Evolutionary conservation across 1,140 invertebrate genomes (phyloP).

Genomic region (Batillaria attramentaria): DNA sequence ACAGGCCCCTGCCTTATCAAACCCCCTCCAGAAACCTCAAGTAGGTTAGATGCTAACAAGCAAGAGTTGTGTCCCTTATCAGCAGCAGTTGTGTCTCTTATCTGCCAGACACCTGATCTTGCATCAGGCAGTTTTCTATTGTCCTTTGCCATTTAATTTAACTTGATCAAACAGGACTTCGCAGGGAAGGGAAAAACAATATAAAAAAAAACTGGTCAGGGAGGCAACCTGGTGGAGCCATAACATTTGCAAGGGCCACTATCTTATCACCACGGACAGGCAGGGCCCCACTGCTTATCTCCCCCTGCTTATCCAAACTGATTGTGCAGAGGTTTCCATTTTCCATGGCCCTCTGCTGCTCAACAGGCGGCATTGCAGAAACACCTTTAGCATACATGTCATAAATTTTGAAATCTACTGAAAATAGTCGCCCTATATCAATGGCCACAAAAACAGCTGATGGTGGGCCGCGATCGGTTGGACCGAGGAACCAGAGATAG

Average conservation of each 20-base stretch:
- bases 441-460: constrained; percentile 3
- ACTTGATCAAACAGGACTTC: constrained; percentile 15
- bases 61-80: constrained; percentile 27
- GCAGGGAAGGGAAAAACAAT: neutral
- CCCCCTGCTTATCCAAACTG: neutral
- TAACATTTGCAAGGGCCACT: constrained; percentile 21
- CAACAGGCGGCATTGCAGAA: neutral
- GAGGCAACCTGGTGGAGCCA: no score
- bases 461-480: constrained; percentile 20
- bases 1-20: constrained; percentile 1
- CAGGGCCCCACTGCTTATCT: constrained; percentile 9
- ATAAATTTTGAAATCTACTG: constrained; percentile 30
- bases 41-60: constrained; percentile 30
- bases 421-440: constrained; percentile 25
- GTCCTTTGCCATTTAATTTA: constrained; percentile 36
- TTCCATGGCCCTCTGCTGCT: constrained; percentile 6
- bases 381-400: constrained; percentile 27
- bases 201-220: no score
- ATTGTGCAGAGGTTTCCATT: constrained; percentile 30
- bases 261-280: constrained; percentile 26
- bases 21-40: constrained; percentile 7
- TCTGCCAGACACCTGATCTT: constrained; percentile 25
- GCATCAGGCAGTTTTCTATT: constrained; percentile 24
- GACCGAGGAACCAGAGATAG: constrained; percentile 22
- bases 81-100: constrained; percentile 20